A percentile compares a stretch with the other conserved stretches of the same genome.
These are phyloP conservation scores for Tetrapedia diversipes DNA, from an alignment of 2,888 invertebrate species.

Conservation along the genomic window DNA sequence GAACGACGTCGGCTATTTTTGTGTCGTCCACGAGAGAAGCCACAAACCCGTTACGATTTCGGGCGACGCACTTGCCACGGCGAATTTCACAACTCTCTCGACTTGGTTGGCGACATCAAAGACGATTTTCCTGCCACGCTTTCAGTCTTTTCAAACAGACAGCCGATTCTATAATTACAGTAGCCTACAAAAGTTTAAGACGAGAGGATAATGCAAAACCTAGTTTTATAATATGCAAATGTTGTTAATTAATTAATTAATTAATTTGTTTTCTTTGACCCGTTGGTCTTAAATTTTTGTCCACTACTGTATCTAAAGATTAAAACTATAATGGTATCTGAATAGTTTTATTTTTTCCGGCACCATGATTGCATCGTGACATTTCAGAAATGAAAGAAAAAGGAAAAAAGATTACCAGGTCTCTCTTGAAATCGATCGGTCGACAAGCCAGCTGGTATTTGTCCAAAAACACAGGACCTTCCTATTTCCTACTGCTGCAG, in stretches of 20 bases:
- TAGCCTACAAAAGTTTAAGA: too few species aligned
- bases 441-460: constrained; percentile 11
- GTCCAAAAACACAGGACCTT: constrained; percentile 11
- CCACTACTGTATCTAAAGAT: too few species aligned
- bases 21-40: constrained; percentile 67
- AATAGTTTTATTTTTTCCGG: too few species aligned
- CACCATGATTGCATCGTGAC: too few species aligned
- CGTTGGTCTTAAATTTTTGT: too few species aligned
- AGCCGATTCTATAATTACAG: not conserved
- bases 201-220: too few species aligned
- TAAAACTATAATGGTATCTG: too few species aligned
- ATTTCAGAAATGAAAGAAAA: not conserved
- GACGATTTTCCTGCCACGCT: not conserved
- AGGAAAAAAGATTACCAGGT: not conserved
- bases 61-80: constrained; percentile 47
- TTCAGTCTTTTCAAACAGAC: not conserved
- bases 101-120: constrained; percentile 8
- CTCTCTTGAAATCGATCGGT: constrained; percentile 50
- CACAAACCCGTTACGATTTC: constrained; percentile 65
- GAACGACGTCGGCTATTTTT: constrained; percentile 70
- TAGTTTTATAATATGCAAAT: too few species aligned
- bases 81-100: constrained; percentile 49
- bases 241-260: too few species aligned
- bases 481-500: constrained; percentile 14
- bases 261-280: too few species aligned